Evolutionary conservation across 2,888 invertebrate genomes (phyloP).

Genomic region (Catocala fraxini): DNA sequence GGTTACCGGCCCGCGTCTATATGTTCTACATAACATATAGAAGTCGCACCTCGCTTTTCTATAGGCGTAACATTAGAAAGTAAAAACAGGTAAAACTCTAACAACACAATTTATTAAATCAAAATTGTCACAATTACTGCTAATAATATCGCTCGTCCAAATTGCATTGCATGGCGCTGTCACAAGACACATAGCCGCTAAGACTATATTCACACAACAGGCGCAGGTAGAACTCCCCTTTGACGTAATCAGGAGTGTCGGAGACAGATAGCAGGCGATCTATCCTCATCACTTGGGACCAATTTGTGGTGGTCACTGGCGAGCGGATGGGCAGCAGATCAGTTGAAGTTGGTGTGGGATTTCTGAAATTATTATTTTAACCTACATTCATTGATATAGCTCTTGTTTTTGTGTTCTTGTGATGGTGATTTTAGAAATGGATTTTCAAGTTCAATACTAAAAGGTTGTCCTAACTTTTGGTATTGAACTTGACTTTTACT

Average conservation of each 20-base stretch:
- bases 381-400: too few species aligned
- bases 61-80: too few species aligned
- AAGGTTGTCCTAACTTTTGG: too few species aligned
- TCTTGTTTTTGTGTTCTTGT: too few species aligned
- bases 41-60: too few species aligned
- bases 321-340: constrained; percentile 64
- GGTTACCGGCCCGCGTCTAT: too few species aligned
- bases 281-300: constrained; percentile 63
- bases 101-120: too few species aligned
- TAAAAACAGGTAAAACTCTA: too few species aligned
- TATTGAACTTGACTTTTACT: too few species aligned
- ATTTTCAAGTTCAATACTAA: too few species aligned
- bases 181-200: constrained; percentile 75
- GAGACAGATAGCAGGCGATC: constrained; percentile 53
- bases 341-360: constrained; percentile 69
- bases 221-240: constrained; percentile 59
- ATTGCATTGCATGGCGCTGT: constrained; percentile 60
- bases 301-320: constrained; percentile 61
- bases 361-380: constrained; percentile 55
- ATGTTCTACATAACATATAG: too few species aligned
- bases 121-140: neutral
- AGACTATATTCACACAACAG: constrained; percentile 73
- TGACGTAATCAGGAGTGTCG: constrained; percentile 47
- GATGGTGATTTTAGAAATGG: too few species aligned
- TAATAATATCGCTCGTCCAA: constrained; percentile 4